Percentiles rank a stretch among this genome's conserved stretches.
Evolutionary conservation across 2,113 vertebrate genomes (phyloP).

Genomic region (Zapus hudsonius): DNA sequence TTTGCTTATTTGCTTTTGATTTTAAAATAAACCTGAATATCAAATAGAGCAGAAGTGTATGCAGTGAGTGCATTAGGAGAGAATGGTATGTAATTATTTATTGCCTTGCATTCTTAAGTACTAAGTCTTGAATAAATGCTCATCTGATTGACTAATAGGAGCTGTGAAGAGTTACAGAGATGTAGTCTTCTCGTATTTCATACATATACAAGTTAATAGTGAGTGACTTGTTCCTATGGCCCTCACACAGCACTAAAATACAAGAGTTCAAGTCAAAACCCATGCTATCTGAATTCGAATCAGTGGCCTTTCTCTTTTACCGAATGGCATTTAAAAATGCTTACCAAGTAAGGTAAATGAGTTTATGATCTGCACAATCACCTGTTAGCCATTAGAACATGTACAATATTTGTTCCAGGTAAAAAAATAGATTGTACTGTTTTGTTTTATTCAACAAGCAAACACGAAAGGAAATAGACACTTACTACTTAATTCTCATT

Average conservation of each 20-base stretch:
- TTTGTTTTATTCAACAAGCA: background rate
- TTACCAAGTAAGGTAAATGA: background rate
- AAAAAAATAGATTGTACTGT: background rate
- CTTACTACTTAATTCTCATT: background rate
- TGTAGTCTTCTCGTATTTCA: background rate
- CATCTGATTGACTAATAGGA: background rate
- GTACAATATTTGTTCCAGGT: background rate
- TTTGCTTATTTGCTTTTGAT: background rate
- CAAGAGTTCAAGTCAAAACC: background rate
- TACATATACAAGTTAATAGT: background rate
- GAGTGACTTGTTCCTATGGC: background rate
- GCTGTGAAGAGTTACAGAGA: background rate
- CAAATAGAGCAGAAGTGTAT: background rate
- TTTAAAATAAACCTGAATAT: conserved; percentile 29
- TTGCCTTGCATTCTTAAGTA: background rate
- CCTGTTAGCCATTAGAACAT: background rate
- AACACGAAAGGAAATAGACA: background rate
- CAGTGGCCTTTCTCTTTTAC: background rate
- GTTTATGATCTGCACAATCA: background rate
- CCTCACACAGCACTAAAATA: background rate
- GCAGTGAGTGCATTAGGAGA: background rate
- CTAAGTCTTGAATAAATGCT: background rate
- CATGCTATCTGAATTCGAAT: background rate
- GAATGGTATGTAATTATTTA: background rate
- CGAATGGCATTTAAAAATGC: background rate